Conservation (phyloP, 2,113 vertebrate genomes). For the Zosterops japonicus region DNA sequence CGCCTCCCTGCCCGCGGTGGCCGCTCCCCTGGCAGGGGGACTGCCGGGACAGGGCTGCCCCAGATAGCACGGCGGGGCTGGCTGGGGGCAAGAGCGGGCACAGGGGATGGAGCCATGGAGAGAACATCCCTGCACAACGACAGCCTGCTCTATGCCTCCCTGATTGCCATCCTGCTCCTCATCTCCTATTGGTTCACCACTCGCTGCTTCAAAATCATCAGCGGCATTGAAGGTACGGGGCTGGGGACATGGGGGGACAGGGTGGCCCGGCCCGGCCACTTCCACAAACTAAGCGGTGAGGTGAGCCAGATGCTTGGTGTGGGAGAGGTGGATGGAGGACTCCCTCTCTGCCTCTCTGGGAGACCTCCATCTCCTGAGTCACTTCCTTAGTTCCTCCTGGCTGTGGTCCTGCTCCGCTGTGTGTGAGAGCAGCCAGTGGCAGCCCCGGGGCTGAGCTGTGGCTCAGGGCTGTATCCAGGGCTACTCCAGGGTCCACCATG, state of each 20-base stretch:
- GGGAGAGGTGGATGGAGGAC: neutral
- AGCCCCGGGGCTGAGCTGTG: accelerated
- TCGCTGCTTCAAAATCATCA: slow-evolving; percentile 71
- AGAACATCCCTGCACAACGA: slow-evolving; percentile 69
- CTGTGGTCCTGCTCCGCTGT: neutral
- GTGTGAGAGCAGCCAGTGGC: neutral
- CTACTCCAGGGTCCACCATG: accelerated
- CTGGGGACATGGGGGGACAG: neutral
- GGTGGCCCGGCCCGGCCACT: accelerated
- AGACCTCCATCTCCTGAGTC: neutral
- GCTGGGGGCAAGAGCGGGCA: neutral
- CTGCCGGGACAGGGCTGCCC: slow-evolving; percentile 36
- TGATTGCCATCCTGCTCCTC: slow-evolving; percentile 69
- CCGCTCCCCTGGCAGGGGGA: neutral
- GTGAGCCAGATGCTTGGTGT: accelerated
- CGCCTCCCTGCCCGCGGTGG: slow-evolving; percentile 18
- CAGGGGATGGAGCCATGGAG: slow-evolving; percentile 71
- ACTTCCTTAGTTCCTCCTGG: neutral
- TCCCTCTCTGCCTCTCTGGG: neutral
- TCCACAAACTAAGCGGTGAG: accelerated
- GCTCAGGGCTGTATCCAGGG: neutral
- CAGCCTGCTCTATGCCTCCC: slow-evolving; percentile 70
- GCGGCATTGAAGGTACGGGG: slow-evolving; percentile 62
- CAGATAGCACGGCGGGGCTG: neutral
- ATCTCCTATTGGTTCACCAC: slow-evolving; percentile 75